Evolutionary conservation across 1,140 invertebrate genomes (phyloP), one percentile per base, ranked within the genome.

Genomic region (Helicoverpa armigera): DNA sequence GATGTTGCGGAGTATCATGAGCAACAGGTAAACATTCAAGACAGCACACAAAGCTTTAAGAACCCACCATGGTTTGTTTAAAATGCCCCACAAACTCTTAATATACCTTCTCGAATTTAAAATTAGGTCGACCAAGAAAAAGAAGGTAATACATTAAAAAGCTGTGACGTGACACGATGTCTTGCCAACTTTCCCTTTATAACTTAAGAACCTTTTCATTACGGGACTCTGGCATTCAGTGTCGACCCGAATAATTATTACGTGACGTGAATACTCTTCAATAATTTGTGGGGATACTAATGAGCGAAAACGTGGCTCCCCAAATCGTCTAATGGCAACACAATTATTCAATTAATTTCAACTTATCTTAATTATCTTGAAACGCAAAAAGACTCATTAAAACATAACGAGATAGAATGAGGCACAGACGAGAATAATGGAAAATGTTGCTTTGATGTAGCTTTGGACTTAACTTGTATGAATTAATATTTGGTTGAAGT

Each of bases 131-230:
- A 3, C 13, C 10, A 56, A 29, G n/a, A 76, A 74, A 70, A 58
- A 54, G 23, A 29, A 72, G 16, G 72, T 80, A 82, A 78, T 67
- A 75, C 61, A 54, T n/a, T 58, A 82, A 79, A n/a, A 78, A 51
- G 29, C 50, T 29, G 4, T 51, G 53, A 83, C 50, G 80, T 67
- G 65, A 18, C 67, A 9, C 53, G 76, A 23, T 61, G 58, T 70
- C 51, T 56, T 60, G 56, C 31, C 70, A 82, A 82, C 77, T 82
- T 83, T 76, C 63, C 73, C 73, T 82, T 85, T 82, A 78, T 61
- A 85, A 82, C 78, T 82, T 77, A 77, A 76, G 48, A 85, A 80
- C 69, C 77, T 83, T 82, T 83, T 85, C 82, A 80, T 78, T 78
- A 61, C 23, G 35, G 35, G 35, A 81, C 12, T 67, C 70, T 54